Evolutionary conservation across 2,113 vertebrate species (phyloP), one percentile per base, ranked within the genome.

Genomic region (Corythornis vintsioides): DNA sequence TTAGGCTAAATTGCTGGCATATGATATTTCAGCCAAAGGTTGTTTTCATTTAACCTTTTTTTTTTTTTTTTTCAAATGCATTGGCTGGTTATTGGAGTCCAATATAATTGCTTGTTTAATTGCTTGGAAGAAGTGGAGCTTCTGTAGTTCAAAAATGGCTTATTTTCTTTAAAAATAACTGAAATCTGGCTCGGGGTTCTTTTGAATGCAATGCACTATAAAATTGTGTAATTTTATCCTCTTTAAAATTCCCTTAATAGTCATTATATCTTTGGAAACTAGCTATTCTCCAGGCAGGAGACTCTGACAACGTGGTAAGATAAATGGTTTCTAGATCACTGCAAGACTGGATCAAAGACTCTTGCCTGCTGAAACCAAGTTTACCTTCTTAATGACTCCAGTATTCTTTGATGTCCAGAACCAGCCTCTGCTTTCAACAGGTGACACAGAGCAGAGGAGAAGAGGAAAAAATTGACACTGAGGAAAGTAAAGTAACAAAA

Each of bases 21-120:
- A 78, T 83, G 81, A 96, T 91, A 92, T 95, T 94, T 97, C 82
- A 96, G 84, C 83, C 86, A 95, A 95, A 92, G 86, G 87, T 96
- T 95, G 87, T 95, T 95, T 96, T 96, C 74, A 79, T 95, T 94
- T 90, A 96, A 94, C 91, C 91, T 77, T 97, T 95, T 97, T 97
- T 45, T 83, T 97, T 94, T 88, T 89, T 56, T 33, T 33, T 33
- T 33, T 33, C 33, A 89, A 92, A 52, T 69, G 87, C 77, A 75
- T 89, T 96, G 84, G 65, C 93, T 92, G 83, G 77, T 90, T 96
- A 95, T 82, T 87, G 53, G 79, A 94, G 79, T 90, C 95, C 90
- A 88, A 83, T 94, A 87, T 91, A 96, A 66, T 26, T 88, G 79
- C 45, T 87, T 95, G 60, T 86, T 89, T 97, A 97, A 97, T 97